phyloP scores from a whole-genome alignment of 2,113 vertebrate species.

The Smithornis capensis region DNA sequence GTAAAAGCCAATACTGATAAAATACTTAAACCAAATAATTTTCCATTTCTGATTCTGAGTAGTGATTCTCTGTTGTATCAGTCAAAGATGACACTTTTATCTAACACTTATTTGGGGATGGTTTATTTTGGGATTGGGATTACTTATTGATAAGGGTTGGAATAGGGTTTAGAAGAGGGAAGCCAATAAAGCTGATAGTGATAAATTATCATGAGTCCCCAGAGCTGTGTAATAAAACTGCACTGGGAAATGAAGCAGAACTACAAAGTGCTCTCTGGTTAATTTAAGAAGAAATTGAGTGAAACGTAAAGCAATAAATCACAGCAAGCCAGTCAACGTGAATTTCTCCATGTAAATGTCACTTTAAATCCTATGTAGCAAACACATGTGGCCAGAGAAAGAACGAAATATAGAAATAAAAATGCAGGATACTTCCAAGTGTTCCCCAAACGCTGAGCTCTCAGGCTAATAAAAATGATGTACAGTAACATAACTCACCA shows the following conservation, averaged over 20 bases:
- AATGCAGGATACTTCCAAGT: neutral
- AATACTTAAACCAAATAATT: neutral
- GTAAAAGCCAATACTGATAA: neutral
- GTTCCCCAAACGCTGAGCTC: neutral
- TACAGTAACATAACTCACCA: neutral
- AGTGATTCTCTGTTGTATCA: neutral
- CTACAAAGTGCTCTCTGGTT: conserved; percentile 63
- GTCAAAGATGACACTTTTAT: conserved; percentile 5
- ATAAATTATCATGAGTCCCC: conserved; percentile 68
- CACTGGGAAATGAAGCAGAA: conserved; percentile 67
- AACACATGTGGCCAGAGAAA: neutral
- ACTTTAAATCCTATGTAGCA: conserved; percentile 14
- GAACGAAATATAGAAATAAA: neutral
- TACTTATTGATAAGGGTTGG: conserved; percentile 60
- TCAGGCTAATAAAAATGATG: conserved; percentile 41
- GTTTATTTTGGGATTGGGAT: conserved; percentile 49
- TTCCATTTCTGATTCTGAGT: neutral
- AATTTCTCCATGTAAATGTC: conserved; percentile 24
- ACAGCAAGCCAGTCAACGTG: conserved; percentile 16
- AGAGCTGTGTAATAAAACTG: conserved; percentile 70
- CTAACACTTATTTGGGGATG: conserved; percentile 13
- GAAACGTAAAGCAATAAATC: conserved; percentile 57
- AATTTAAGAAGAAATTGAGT: conserved; percentile 70
- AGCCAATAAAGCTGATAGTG: conserved; percentile 65
- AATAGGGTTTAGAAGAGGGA: conserved; percentile 1